Evolutionary conservation across 2,797 vertebrate species (phyloP).

Genomic region (Premnoplex brunnescens): DNA sequence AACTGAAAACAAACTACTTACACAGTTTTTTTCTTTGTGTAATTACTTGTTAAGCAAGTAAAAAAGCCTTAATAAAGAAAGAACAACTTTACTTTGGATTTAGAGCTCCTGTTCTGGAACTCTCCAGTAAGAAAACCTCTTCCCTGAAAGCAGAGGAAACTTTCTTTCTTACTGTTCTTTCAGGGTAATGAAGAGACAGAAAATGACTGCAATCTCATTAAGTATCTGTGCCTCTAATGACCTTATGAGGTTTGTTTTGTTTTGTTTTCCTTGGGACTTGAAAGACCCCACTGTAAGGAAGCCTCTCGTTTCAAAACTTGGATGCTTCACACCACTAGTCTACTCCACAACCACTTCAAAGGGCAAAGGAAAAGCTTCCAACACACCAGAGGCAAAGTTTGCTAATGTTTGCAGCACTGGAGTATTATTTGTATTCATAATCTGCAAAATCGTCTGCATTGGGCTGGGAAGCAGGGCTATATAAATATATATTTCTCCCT

Average conservation of each 20-base stretch:
- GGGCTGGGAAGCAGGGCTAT: too few species aligned
- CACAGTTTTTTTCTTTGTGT: background rate
- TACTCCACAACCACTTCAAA: background rate
- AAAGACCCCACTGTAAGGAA: background rate
- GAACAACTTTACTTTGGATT: background rate
- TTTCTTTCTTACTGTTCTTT: background rate
- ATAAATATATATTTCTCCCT: background rate
- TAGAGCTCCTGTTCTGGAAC: background rate
- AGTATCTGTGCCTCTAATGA: background rate
- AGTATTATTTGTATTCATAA: background rate
- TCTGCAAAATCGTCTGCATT: background rate
- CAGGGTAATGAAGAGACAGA: background rate
- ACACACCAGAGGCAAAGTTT: background rate
- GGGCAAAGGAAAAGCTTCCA: background rate
- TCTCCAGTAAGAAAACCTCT: background rate
- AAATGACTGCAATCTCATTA: background rate
- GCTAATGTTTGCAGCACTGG: background rate
- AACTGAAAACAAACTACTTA: background rate
- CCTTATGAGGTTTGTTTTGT: background rate
- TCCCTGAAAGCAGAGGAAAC: background rate
- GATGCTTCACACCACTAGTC: background rate
- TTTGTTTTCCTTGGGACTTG: background rate
- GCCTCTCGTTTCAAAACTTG: background rate
- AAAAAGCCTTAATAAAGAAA: background rate
- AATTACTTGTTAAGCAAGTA: background rate